Evolutionary conservation across 2,113 vertebrate species (phyloP).

Genomic region (Cephalopterus ornatus): DNA sequence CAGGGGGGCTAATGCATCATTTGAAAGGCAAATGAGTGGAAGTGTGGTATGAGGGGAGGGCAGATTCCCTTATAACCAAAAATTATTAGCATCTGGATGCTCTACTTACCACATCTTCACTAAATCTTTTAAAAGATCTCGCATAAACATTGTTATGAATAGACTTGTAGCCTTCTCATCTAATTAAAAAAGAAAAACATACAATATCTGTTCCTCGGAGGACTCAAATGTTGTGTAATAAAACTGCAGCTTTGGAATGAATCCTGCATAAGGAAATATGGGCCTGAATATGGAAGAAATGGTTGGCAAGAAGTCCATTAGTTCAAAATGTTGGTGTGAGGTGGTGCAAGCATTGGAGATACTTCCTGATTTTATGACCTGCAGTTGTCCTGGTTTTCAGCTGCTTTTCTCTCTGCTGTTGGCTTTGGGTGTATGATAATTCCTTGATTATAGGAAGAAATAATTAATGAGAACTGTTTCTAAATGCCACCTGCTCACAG

Average conservation of each 20-base stretch:
- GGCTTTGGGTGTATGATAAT: not conserved
- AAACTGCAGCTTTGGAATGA: not conserved
- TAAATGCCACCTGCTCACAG: not conserved
- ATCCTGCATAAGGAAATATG: not conserved
- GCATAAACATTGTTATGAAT: not conserved
- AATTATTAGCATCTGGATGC: not conserved
- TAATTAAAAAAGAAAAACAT: not conserved
- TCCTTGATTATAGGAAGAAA: not conserved
- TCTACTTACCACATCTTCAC: not conserved
- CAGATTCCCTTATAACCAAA: not conserved
- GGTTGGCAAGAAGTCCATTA: not conserved
- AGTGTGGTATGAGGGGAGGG: not conserved
- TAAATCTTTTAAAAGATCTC: not conserved
- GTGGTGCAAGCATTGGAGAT: not conserved
- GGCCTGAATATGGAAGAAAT: not conserved
- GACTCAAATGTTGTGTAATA: not conserved
- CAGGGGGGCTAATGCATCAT: not conserved
- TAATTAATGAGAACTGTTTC: not conserved
- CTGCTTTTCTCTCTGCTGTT: not conserved
- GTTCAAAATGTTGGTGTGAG: not conserved
- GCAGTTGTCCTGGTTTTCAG: not conserved
- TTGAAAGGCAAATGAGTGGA: conserved; percentile 40
- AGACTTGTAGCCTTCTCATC: not conserved
- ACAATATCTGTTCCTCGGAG: not conserved
- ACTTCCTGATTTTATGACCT: not conserved